Evolutionary conservation across 2,113 vertebrate species (phyloP).

Genomic region (Chrysemys picta): DNA sequence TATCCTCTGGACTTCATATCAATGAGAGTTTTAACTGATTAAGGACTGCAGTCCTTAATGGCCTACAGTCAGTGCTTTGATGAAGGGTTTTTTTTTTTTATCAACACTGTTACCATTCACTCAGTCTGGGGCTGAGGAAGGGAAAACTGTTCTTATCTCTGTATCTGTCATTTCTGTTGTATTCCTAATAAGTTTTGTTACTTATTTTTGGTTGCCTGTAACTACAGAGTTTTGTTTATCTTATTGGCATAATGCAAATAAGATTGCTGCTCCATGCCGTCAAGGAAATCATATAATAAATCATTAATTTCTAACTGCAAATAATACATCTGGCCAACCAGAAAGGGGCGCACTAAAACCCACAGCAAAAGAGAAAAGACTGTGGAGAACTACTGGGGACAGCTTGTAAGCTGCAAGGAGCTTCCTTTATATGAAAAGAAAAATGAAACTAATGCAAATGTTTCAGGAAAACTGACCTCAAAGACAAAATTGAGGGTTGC

Average conservation of each 20-base stretch:
- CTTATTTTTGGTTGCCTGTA: neutral
- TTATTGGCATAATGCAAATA: slow-evolving; percentile 18
- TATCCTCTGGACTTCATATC: neutral
- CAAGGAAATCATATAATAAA: neutral
- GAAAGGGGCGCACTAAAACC: neutral
- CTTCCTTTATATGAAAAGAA: neutral
- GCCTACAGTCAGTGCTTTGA: neutral
- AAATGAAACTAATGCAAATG: neutral
- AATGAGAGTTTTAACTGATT: neutral
- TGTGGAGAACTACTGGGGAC: neutral
- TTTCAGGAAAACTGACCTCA: neutral
- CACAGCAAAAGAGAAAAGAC: neutral
- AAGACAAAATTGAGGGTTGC: neutral
- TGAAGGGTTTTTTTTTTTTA: slow-evolving; percentile 16
- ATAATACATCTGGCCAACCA: neutral
- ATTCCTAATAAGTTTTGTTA: neutral
- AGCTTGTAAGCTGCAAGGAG: neutral
- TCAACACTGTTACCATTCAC: neutral
- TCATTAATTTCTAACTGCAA: neutral
- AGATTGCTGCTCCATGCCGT: neutral
- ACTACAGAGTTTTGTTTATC: slow-evolving; percentile 17
- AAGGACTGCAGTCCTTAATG: neutral
- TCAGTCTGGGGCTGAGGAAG: neutral
- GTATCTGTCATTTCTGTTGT: neutral
- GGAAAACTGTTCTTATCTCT: neutral